These are phyloP conservation scores for Pachliopta kotzebuea DNA, from an alignment of 2,888 invertebrate genomes.

Conservation along the genomic window DNA sequence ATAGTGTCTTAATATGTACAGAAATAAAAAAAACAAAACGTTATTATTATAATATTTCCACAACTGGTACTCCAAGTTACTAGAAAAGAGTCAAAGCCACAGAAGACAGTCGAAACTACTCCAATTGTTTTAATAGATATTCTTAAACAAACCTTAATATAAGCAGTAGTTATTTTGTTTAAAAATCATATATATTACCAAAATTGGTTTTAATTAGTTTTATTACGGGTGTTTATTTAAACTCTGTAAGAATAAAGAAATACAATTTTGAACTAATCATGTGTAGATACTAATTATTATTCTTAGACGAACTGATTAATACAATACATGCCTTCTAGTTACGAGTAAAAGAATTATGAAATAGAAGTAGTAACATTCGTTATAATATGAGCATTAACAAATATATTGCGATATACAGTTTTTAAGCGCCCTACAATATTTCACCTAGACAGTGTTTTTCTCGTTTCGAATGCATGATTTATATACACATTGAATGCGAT, in stretches of 20 bases:
- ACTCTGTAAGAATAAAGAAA: neutral
- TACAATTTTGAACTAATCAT: neutral
- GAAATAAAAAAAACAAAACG: too few relatives aligned
- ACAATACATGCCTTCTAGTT: neutral
- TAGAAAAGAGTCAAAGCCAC: too few relatives aligned
- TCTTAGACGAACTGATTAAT: neutral
- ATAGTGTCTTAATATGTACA: constrained; percentile 4
- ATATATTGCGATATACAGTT: constrained; percentile 32
- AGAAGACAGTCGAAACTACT: too few relatives aligned
- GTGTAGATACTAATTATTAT: neutral
- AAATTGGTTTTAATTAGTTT: neutral
- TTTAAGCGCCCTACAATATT: constrained; percentile 46
- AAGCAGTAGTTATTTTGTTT: neutral
- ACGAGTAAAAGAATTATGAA: neutral
- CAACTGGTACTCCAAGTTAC: too few relatives aligned
- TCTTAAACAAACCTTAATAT: neutral
- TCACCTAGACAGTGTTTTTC: constrained; percentile 57
- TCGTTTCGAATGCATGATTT: constrained; percentile 54
- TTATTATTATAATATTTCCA: too few relatives aligned
- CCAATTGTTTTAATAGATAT: neutral
- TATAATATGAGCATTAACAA: constrained; percentile 31
- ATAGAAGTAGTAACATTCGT: too few relatives aligned
- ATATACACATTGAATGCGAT: constrained; percentile 65
- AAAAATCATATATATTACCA: neutral
- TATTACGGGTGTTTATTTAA: too few relatives aligned